Evolutionary conservation across 2,113 vertebrate species (phyloP).

Genomic region (Pachyramphus minor): DNA sequence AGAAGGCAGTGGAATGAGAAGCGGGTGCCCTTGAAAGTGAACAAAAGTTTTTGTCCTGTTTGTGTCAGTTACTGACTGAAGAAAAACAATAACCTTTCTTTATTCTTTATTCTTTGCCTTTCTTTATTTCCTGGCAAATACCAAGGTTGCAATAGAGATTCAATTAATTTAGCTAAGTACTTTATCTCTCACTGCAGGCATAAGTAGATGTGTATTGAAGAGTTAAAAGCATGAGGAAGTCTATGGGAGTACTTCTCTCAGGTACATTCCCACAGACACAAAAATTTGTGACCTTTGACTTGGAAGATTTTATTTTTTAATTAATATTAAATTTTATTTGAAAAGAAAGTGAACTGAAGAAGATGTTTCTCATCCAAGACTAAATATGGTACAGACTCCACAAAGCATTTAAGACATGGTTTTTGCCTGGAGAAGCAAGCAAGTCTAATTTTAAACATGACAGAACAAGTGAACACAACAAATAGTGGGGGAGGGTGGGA

Average conservation of each 20-base stretch:
- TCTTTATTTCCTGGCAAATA: neutral
- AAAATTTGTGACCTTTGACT: neutral
- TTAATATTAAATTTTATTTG: neutral
- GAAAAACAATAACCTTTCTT: too few species aligned
- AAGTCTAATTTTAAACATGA: conserved; percentile 4
- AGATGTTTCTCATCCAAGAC: neutral
- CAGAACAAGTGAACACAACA: neutral
- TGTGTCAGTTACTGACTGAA: neutral
- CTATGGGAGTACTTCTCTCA: neutral
- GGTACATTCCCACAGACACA: neutral
- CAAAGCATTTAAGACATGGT: neutral
- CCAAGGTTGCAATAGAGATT: neutral
- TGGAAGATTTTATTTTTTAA: neutral
- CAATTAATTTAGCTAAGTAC: neutral
- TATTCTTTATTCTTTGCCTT: too few species aligned
- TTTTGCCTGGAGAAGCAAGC: neutral
- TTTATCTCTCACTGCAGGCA: neutral
- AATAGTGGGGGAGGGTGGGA: neutral
- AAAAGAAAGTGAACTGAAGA: neutral
- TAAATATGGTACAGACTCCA: neutral
- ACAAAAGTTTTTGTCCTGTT: neutral
- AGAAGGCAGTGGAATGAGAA: neutral
- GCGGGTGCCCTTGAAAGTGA: neutral
- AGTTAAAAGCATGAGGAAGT: neutral
- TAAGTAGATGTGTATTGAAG: neutral